Evolutionary conservation across 2,888 invertebrate genomes (phyloP).

Genomic region (Stomorhina lunata): DNA sequence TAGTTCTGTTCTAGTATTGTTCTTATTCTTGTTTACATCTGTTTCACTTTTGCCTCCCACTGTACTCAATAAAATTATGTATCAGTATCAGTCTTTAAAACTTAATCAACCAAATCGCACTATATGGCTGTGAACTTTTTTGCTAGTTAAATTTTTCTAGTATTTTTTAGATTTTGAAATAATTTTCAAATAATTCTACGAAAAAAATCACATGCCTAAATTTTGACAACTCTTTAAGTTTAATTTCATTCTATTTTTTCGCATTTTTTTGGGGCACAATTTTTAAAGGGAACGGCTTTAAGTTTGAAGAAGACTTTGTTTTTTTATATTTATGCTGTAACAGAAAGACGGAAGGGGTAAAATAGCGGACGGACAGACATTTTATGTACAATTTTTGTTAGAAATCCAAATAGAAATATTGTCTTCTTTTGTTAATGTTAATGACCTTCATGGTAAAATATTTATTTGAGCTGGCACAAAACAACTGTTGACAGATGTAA

Average conservation of each 20-base stretch:
- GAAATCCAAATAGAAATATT: slow-evolving; percentile 13
- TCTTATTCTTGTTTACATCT: too few species aligned
- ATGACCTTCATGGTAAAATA: slow-evolving; percentile 39
- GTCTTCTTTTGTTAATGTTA: slow-evolving; percentile 18
- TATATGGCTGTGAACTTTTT: neutral
- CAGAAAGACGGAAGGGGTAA: too few species aligned
- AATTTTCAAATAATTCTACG: neutral
- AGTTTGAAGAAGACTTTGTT: slow-evolving; percentile 6
- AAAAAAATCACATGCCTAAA: slow-evolving; percentile 34
- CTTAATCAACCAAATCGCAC: slow-evolving; percentile 34
- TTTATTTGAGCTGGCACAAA: neutral
- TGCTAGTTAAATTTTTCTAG: neutral
- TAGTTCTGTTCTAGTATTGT: too few species aligned
- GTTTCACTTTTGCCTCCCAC: neutral
- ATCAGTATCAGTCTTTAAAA: neutral
- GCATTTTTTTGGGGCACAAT: neutral
- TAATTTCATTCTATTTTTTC: neutral
- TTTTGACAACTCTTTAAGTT: slow-evolving; percentile 7
- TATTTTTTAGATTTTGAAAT: neutral
- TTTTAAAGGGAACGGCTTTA: slow-evolving; percentile 39
- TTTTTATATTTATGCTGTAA: neutral
- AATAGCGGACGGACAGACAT: neutral
- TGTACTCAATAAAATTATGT: neutral
- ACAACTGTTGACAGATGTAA: slow-evolving; percentile 15
- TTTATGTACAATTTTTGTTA: neutral